Evolutionary conservation across 2,888 invertebrate species (phyloP).

Genomic region (Parochlus steinenii): DNA sequence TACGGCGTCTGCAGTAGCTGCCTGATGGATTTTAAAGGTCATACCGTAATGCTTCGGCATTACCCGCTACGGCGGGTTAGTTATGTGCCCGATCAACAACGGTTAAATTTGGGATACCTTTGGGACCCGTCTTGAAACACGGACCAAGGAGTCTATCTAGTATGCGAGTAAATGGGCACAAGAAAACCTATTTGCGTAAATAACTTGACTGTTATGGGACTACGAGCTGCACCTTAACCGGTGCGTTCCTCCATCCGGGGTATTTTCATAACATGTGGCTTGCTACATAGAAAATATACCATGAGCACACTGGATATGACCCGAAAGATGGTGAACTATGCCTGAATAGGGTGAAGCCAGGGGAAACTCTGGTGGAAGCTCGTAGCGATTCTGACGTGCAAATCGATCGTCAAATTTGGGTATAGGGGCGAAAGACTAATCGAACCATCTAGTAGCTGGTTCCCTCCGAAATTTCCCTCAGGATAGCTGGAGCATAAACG

Average conservation of each 20-base stretch:
- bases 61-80: neutral
- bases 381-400: constrained; percentile 62
- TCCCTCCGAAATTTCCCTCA: constrained; percentile 61
- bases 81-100: constrained; percentile 21
- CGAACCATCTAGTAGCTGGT: constrained; percentile 65
- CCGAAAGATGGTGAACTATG: constrained; percentile 61
- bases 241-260: constrained; percentile 16
- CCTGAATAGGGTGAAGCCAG: too few relatives aligned
- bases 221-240: constrained; percentile 15
- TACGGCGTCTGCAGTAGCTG: too few relatives aligned
- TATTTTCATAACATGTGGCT: constrained; percentile 15
- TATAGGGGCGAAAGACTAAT: constrained; percentile 56
- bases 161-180: constrained; percentile 48
- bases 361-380: constrained; percentile 44
- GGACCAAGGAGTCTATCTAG: constrained; percentile 58
- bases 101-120: constrained; percentile 32
- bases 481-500: constrained; percentile 42
- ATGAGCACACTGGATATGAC: constrained; percentile 49
- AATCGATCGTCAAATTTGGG: constrained; percentile 62
- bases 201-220: constrained; percentile 27
- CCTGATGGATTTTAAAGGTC: neutral
- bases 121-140: constrained; percentile 64
- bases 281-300: constrained; percentile 5
- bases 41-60: neutral
- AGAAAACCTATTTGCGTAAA: constrained; percentile 45